Evolutionary conservation across 1,140 invertebrate species (phyloP), one percentile per base, ranked within the genome.

Genomic region (Apis florea): DNA sequence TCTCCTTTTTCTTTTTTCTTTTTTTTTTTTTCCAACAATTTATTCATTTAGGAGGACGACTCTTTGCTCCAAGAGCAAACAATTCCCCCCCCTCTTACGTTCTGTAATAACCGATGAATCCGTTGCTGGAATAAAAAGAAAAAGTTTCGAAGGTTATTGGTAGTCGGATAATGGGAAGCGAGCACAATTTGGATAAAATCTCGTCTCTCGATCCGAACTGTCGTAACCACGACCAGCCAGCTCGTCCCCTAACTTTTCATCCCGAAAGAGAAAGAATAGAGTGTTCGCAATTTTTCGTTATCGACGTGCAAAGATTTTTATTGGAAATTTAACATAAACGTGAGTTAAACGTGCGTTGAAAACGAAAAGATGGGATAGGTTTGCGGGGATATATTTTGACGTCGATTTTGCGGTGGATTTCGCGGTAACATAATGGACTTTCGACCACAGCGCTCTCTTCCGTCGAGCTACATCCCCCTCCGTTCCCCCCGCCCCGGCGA

Each of bases 111-210:
- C 13, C 13, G 12, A 51, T 10, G 49, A 51, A 51, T 51, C 31
- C 4, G 31, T 6, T 40, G 31, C 31, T n/a, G 31, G 10, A 15
- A 53, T 53, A 2, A 53, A 40, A 6, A 40, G 4, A 40, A 6
- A 40, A 40, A 6, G 31, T 40, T 40, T 40, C 31, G 31, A 40
- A 40, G 4, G 5, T 5, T 40, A 40, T 40, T 40, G 31, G 31
- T 40, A 40, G 31, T 6, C 0, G 5, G 31, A 40, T 40, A 40
- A 40, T 40, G 31, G 31, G 31, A 40, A n/a, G n/a, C n/a, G n/a
- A n/a, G n/a, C n/a, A n/a, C 77, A 87, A 91, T 92, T 91, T 90
- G 90, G 88, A 92, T 92, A 92, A 89, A 91, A 92, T 90, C 90
- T 92, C 89, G 88, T 92, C 85, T 83, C 87, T 87, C 71, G 85